These are phyloP conservation scores for Hylaeus volcanicus DNA, from an alignment of 1,140 invertebrate genomes.

Conservation along the genomic window DNA sequence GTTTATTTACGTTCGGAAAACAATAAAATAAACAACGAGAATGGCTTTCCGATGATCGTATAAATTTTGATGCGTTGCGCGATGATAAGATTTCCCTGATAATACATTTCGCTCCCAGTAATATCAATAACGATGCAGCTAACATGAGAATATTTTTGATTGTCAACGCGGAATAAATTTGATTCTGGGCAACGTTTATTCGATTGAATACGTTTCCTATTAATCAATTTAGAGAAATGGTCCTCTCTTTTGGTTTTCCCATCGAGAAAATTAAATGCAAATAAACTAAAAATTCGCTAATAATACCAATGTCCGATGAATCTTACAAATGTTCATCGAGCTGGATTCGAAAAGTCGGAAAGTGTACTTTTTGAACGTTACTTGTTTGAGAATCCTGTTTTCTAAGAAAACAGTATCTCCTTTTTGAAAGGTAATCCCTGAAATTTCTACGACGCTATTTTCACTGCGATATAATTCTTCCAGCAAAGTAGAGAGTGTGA, in stretches of 20 bases:
- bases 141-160: not conserved
- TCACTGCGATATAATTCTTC: no score
- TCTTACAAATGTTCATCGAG: no score
- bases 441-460: no score
- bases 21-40: not conserved
- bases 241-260: not conserved
- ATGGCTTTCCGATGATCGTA: not conserved
- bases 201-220: not conserved
- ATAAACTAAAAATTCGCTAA: no score
- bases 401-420: no score
- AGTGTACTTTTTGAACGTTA: no score
- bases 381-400: no score
- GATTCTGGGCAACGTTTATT: not conserved
- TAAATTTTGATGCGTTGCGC: not conserved
- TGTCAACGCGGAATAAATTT: not conserved
- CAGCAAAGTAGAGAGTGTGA: no score
- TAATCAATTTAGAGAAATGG: not conserved
- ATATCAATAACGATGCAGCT: not conserved
- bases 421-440: no score
- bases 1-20: not conserved
- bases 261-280: no score
- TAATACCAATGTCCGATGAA: no score
- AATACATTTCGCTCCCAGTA: not conserved
- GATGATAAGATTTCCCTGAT: not conserved
- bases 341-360: no score